These are phyloP conservation scores for Austrofundulus limnaeus DNA, from an alignment of 2,113 vertebrate genomes.

Conservation along the genomic window DNA sequence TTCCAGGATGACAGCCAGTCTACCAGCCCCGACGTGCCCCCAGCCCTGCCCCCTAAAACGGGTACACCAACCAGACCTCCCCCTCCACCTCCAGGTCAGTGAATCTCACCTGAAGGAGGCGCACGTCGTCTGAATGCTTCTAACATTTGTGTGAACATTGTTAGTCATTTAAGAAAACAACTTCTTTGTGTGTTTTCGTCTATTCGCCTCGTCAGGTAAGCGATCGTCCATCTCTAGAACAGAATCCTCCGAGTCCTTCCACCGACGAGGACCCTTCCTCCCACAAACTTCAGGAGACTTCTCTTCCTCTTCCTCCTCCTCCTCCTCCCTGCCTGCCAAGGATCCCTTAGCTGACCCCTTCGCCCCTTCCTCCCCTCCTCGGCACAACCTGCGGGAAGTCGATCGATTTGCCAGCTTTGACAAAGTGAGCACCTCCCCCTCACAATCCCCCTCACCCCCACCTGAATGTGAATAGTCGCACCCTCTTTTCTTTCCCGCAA, in stretches of 20 bases:
- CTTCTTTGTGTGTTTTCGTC: slow-evolving; percentile 33
- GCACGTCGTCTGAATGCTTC: background rate
- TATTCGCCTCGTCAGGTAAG: slow-evolving; percentile 83
- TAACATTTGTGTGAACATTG: too few species aligned
- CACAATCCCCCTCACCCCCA: slow-evolving; percentile 70
- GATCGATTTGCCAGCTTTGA: slow-evolving; percentile 96
- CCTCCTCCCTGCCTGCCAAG: slow-evolving; percentile 90
- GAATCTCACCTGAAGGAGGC: background rate
- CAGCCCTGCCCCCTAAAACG: slow-evolving; percentile 93
- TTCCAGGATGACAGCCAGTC: slow-evolving; percentile 84
- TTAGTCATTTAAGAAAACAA: background rate
- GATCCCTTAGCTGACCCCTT: slow-evolving; percentile 89
- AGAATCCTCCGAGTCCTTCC: slow-evolving; percentile 93
- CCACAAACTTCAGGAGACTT: slow-evolving; percentile 85
- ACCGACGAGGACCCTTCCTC: slow-evolving; percentile 88
- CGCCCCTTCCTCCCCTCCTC: slow-evolving; percentile 86
- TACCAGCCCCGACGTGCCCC: slow-evolving; percentile 85
- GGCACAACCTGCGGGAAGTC: slow-evolving; percentile 84
- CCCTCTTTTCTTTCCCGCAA: slow-evolving; percentile 34
- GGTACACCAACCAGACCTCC: slow-evolving; percentile 95
- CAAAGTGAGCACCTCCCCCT: slow-evolving; percentile 92
- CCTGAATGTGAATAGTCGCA: slow-evolving; percentile 68
- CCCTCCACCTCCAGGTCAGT: slow-evolving; percentile 92
- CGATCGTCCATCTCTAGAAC: slow-evolving; percentile 86
- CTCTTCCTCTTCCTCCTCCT: slow-evolving; percentile 77